Base-by-base conservation (phyloP, 2,888 invertebrate species). In the Limnephilus auricula region DNA sequence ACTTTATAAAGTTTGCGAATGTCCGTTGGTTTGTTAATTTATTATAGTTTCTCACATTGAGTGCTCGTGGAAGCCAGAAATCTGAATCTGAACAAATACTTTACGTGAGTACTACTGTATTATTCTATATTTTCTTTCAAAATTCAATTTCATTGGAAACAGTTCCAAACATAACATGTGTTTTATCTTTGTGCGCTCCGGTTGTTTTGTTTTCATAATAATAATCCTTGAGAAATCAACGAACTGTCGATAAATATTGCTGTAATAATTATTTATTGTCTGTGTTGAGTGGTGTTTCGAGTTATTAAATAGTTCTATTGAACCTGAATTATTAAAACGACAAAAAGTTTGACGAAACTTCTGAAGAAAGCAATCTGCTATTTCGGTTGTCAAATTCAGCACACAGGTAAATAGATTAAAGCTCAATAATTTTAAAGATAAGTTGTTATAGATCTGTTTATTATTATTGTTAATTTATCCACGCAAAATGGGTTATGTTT, bases 1-100 rank as follows among this genome's bases (percentile, higher is more conserved):
- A 91, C 65, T 90, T 92, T 92, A 92, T 92, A 92, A 92, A 85
- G 50, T 88, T 65, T 88, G 13, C 5, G 15, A 37, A n/a, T 83
- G 18, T 40, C 89, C 89, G 89, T 89, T 89, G 89, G 45, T 80
- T 13, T 82, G 13, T 79, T 45, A 78, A 88, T 40, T 85, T 85
- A 82, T 25, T 15, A 82, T 31, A 86, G 15, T 65, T 45, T 86
- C 50, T 86, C 50, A 31, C 50, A 18, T 31, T 50, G 45, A 45
- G 86, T 86, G 86, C 86, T 50, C 45, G 65, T 30, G 30, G 45
- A 65, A 65, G 15, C 15, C 85, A 40, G 40, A 25, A 25, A 45
- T n/a, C 30, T 40, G 30, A 6, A 10, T 50, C 50, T n/a, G 65
- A 65, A 65, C 25, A 65, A 50, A 30, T 86, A 86, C 30, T 12